Conservation (phyloP, 2,113 vertebrate genomes). For the Hemichromis elongatus region DNA sequence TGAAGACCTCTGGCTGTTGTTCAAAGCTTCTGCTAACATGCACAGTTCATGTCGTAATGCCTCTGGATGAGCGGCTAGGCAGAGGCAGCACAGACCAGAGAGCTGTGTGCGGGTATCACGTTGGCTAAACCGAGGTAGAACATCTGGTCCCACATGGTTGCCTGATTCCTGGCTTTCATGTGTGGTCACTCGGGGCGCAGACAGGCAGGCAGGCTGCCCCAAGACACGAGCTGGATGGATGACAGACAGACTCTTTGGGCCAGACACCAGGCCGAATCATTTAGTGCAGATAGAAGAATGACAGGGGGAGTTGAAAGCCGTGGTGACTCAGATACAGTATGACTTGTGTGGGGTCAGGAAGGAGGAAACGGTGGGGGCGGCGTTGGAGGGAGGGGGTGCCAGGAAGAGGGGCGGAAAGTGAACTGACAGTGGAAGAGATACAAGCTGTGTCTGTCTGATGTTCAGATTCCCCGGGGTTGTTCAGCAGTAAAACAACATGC, state of each 20-base stretch:
- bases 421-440: constrained; percentile 59
- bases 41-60: constrained; percentile 6
- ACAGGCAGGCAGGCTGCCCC: constrained; percentile 8
- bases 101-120: constrained; percentile 16
- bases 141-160: constrained; percentile 50
- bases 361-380: constrained; percentile 23
- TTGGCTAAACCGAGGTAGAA: constrained; percentile 14
- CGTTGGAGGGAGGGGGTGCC: constrained; percentile 1
- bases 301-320: constrained; percentile 15
- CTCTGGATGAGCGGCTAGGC: neutral
- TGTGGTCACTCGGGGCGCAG: constrained; percentile 45
- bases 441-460: constrained; percentile 63
- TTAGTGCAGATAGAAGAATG: constrained; percentile 25
- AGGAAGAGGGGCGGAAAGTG: constrained; percentile 56
- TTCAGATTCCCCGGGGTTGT: constrained; percentile 44
- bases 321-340: constrained; percentile 38
- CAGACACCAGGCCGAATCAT: constrained; percentile 23
- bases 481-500: constrained; percentile 71
- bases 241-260: constrained; percentile 14
- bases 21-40: neutral
- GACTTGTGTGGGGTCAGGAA: constrained; percentile 17
- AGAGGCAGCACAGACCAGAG: neutral
- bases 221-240: constrained; percentile 21
- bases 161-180: constrained; percentile 26
- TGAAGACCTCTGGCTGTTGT: neutral